These are phyloP conservation scores for Macropis europaea DNA, from an alignment of 2,888 invertebrate species.

Conservation along the genomic window DNA sequence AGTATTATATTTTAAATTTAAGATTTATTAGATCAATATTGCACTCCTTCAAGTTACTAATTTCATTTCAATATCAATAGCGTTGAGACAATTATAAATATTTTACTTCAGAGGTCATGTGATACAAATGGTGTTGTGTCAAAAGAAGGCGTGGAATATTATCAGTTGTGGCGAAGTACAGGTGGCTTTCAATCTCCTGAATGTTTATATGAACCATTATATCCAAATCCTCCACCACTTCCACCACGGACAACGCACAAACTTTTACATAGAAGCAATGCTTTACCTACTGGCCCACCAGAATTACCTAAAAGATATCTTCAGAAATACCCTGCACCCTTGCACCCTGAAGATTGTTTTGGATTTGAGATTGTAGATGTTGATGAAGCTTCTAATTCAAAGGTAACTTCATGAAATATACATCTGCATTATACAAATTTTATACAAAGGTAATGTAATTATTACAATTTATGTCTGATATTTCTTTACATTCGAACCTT, in stretches of 20 bases:
- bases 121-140: slow-evolving; percentile 64
- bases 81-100: background rate
- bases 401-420: slow-evolving; percentile 61
- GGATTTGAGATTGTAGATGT: slow-evolving; percentile 92
- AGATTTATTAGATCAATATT: slow-evolving; percentile 19
- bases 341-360: slow-evolving; percentile 88
- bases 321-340: slow-evolving; percentile 83
- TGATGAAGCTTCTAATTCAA: slow-evolving; percentile 83
- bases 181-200: slow-evolving; percentile 73
- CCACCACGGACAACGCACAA: slow-evolving; percentile 88
- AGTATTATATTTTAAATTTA: background rate
- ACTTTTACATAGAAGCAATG: slow-evolving; percentile 87
- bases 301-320: slow-evolving; percentile 86
- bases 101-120: slow-evolving; percentile 66
- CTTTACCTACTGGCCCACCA: slow-evolving; percentile 83
- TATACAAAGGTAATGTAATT: slow-evolving; percentile 17
- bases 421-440: background rate
- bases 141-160: slow-evolving; percentile 76
- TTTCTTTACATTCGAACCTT: background rate
- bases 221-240: slow-evolving; percentile 82
- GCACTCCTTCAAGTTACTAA: slow-evolving; percentile 26
- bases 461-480: background rate
- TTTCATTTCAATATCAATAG: background rate
- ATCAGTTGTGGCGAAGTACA: slow-evolving; percentile 77
- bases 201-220: slow-evolving; percentile 70